Percentiles rank a stretch among this genome's conserved stretches.
phyloP scores from a whole-genome alignment of 1,140 invertebrate species.

The Polyergus mexicanus region DNA sequence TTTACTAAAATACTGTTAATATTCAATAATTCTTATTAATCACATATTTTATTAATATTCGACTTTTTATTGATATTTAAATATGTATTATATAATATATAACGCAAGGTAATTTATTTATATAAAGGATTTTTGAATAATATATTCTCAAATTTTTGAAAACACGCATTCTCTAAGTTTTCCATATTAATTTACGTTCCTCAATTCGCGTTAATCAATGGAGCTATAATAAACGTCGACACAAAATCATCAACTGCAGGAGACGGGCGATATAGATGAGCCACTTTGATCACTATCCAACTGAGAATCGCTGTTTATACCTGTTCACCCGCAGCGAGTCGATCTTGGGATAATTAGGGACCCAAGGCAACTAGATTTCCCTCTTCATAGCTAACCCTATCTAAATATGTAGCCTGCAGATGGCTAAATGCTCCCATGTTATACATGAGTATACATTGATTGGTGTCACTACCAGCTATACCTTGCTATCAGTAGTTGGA shows the following conservation, averaged over 20 bases:
- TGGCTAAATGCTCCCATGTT: slow-evolving; percentile 68
- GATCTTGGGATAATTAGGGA: slow-evolving; percentile 77
- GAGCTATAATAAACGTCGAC: neutral
- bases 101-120: neutral
- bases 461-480: slow-evolving; percentile 64
- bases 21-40: neutral
- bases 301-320: slow-evolving; percentile 75
- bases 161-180: neutral
- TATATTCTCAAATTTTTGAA: neutral
- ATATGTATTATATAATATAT: no score
- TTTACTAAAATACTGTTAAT: neutral
- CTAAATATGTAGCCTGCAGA: slow-evolving; percentile 77
- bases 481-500: slow-evolving; percentile 60
- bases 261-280: slow-evolving; percentile 16
- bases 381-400: slow-evolving; percentile 73
- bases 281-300: slow-evolving; percentile 48
- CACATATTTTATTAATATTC: neutral
- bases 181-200: neutral
- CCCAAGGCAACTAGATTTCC: slow-evolving; percentile 70
- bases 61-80: neutral
- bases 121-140: neutral
- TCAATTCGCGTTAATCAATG: neutral
- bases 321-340: slow-evolving; percentile 70
- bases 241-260: slow-evolving; percentile 3
- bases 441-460: slow-evolving; percentile 69